Evolutionary conservation across 2,797 vertebrate species (phyloP).

Genomic region (Atherinosoma microstoma): DNA sequence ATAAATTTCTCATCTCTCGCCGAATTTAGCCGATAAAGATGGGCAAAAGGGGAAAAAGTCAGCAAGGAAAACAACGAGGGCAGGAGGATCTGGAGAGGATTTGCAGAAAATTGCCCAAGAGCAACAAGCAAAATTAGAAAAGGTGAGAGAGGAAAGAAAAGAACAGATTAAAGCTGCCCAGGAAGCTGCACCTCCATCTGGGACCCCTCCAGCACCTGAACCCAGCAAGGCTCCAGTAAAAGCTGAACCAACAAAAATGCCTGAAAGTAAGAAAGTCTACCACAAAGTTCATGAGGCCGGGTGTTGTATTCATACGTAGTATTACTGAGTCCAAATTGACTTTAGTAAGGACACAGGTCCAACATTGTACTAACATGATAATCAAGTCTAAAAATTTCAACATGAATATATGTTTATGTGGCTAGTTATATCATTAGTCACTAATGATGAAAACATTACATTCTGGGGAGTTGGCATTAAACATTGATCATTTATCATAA

Average conservation of each 20-base stretch:
- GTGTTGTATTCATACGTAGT: not conserved
- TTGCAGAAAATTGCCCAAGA: conserved; percentile 74
- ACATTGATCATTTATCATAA: conserved; percentile 7
- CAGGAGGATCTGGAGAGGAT: conserved; percentile 74
- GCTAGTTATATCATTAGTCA: not conserved
- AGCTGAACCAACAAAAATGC: conserved; percentile 4
- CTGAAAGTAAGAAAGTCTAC: conserved; percentile 43
- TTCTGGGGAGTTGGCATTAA: not conserved
- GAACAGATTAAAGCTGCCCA: conserved; percentile 61
- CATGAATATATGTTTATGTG: not conserved
- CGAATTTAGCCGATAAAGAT: conserved; percentile 69
- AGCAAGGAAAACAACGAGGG: conserved; percentile 74
- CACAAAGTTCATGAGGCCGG: not conserved
- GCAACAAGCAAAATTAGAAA: conserved; percentile 74
- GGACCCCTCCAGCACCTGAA: conserved; percentile 26
- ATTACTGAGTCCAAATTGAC: not conserved
- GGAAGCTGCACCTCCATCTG: conserved; percentile 45
- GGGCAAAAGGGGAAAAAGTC: conserved; percentile 74
- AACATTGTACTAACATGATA: not conserved
- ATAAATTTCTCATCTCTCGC: not conserved
- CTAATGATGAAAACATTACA: not conserved
- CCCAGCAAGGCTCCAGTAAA: conserved; percentile 6
- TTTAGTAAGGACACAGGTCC: not conserved
- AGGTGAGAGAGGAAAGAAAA: conserved; percentile 65
- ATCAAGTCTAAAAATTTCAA: not conserved